These are phyloP conservation scores for Bagarius yarrelli DNA, from an alignment of 2,113 vertebrate genomes.

Conservation along the genomic window DNA sequence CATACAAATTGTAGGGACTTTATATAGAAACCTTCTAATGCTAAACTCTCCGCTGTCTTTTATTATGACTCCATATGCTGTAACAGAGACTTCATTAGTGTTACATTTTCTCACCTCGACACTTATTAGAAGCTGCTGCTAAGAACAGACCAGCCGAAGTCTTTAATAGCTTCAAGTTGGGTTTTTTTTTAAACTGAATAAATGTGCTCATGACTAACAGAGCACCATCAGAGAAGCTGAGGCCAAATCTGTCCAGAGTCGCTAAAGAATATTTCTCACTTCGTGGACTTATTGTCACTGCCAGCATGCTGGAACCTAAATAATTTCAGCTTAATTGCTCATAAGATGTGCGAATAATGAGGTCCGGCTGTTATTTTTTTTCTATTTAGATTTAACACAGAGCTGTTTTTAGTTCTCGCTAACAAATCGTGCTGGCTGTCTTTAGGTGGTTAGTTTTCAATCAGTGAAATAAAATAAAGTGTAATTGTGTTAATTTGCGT, in stretches of 20 bases:
- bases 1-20: too few relatives aligned
- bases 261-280: conserved; percentile 9
- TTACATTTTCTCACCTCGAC: neutral
- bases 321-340: conserved; percentile 8
- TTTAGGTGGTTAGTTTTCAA: neutral
- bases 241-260: neutral
- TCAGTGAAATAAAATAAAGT: neutral
- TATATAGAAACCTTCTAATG: neutral
- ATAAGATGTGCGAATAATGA: conserved; percentile 17
- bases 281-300: neutral
- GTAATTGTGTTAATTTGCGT: neutral
- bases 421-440: neutral
- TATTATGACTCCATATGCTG: neutral
- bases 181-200: neutral
- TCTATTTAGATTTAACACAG: neutral
- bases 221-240: neutral
- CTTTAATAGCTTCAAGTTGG: neutral
- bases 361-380: neutral
- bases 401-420: neutral
- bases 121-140: neutral
- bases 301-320: conserved; percentile 12
- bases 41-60: neutral
- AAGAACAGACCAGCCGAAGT: neutral
- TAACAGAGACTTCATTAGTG: neutral
- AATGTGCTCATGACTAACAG: neutral